phyloP scores from a whole-genome alignment of 2,888 invertebrate genomes.

The Metacarcinus magister region DNA sequence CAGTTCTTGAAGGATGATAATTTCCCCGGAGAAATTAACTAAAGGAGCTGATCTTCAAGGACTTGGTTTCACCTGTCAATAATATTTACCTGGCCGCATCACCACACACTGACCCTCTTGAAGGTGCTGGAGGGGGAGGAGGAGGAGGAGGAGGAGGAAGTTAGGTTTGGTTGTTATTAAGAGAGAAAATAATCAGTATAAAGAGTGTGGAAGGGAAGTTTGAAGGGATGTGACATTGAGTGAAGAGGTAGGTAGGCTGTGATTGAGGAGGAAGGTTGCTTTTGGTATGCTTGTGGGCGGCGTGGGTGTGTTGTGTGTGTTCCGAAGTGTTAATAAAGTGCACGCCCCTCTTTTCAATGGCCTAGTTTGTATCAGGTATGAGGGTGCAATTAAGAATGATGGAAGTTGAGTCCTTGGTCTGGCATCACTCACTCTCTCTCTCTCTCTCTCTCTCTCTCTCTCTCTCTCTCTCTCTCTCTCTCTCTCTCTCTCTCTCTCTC shows the following conservation, averaged over 20 bases:
- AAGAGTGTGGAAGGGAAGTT: too few relatives aligned
- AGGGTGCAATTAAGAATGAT: not conserved
- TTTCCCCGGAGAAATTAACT: conserved; percentile 42
- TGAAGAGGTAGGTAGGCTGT: too few relatives aligned
- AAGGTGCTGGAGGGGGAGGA: not conserved
- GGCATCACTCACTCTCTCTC: not conserved
- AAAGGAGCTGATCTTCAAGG: conserved; percentile 36
- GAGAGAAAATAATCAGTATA: too few relatives aligned
- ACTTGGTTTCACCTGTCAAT: conserved; percentile 31
- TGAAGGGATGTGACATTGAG: too few relatives aligned
- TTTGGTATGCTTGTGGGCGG: not conserved
- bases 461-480: too few relatives aligned
- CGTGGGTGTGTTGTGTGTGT: not conserved
- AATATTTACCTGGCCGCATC: not conserved
- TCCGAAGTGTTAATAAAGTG: not conserved
- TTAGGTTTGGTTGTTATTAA: too few relatives aligned
- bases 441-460: conserved; percentile 7
- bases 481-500: too few relatives aligned
- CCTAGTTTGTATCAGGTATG: not conserved
- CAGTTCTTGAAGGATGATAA: not conserved
- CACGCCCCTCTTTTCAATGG: not conserved
- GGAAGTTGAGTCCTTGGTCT: not conserved
- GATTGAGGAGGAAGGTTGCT: not conserved
- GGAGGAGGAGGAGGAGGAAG: not conserved
- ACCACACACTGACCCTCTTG: not conserved